phyloP scores from a whole-genome alignment of 2,888 invertebrate species.

The Adelphocoris suturalis region DNA sequence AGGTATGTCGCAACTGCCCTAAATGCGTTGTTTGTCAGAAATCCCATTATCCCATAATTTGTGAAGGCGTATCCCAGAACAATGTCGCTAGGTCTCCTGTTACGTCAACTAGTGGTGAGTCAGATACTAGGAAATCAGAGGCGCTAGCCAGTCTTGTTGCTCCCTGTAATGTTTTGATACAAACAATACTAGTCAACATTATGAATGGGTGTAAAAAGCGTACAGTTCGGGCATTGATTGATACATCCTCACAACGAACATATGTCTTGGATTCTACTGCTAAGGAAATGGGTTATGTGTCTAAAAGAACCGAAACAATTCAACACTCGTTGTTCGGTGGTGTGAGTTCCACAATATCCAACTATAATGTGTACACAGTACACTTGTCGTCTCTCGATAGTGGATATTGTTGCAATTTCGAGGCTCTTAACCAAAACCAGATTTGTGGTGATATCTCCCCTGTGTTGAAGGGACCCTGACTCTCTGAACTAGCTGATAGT shows the following conservation, averaged over 20 bases:
- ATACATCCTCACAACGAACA: constrained; percentile 46
- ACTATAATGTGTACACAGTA: neutral
- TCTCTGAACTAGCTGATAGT: neutral
- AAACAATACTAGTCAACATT: neutral
- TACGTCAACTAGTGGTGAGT: neutral
- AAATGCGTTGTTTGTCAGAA: neutral
- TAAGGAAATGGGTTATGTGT: neutral
- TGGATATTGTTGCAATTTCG: neutral
- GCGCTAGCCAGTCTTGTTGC: neutral
- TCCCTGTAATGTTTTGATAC: constrained; percentile 13
- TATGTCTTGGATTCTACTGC: neutral
- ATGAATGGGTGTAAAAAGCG: neutral
- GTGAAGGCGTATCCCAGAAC: neutral
- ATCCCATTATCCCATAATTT: neutral
- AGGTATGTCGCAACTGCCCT: neutral
- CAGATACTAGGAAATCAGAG: neutral
- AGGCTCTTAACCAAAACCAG: neutral
- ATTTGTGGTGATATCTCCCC: constrained; percentile 3
- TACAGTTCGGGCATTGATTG: neutral
- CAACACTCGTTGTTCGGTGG: constrained; percentile 51
- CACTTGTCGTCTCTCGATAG: neutral
- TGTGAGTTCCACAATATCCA: neutral
- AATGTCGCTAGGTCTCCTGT: neutral
- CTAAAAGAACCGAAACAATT: neutral
- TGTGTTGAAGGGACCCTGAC: neutral